Base-by-base conservation (phyloP, 2,113 vertebrate genomes). In the Chaetodon trifascialis region DNA sequence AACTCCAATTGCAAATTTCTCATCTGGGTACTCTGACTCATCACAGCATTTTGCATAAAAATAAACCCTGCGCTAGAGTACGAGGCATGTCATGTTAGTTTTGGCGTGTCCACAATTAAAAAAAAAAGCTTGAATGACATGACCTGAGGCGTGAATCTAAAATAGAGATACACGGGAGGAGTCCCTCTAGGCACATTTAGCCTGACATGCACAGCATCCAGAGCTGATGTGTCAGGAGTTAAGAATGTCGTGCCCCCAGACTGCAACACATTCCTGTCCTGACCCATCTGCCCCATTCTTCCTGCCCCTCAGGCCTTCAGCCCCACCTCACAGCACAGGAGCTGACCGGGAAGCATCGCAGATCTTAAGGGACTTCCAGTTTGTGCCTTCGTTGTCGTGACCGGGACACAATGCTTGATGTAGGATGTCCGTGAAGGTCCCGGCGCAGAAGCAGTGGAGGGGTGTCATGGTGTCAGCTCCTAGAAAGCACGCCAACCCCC, bases 401-500 rank as follows among this genome's bases (percentile, higher is more conserved):
- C 89, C 92, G 5, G 94, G 89, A 66, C 92, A 95, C 15, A 94
- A 34, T 0, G 88, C 92, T 69, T 84, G 93, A 66, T 90, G 54
- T 11, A 93, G 79, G 11, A 6, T 40, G 19, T 91, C 83, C 5
- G 79, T 85, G 73, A 95, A 95, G 7, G 77, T 88, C 47, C 92
- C 91, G 1, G 89, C 46, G 23, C 90, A 93, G 89, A 97, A 97
- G 75, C 95, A 93, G 23, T 95, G 94, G 23, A 97, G 88, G 4
- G 85, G 95, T 3, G 83, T 92, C 30, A 96, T 93, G 11, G 91
- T 94, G 47, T 96, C 96, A 3, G 95, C 90, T 0, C 95, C 95
- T 0, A 96, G 86, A 88, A 96, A 96, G 55, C 93, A 88, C 17
- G 97, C 91, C 54, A 95, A 46, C 0, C 96, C 96, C 1, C 96